These are phyloP conservation scores for Parauchenoglanis ngamensis DNA, from an alignment of 2,797 vertebrate species.

Conservation along the genomic window DNA sequence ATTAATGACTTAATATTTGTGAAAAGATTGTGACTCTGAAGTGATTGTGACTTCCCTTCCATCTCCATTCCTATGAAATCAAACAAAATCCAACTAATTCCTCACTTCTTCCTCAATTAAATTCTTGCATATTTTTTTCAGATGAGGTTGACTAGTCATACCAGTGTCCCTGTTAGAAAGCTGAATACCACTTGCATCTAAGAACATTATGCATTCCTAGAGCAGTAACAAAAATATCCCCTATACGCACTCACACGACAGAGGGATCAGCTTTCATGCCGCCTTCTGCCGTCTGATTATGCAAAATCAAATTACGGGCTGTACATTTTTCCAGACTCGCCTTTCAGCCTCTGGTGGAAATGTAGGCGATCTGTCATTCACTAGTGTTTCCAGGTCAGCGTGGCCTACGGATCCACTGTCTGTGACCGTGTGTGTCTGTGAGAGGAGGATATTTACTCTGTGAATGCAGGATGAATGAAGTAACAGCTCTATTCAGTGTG, in stretches of 20 bases:
- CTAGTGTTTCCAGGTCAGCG: slow-evolving; percentile 51
- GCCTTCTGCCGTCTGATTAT: slow-evolving; percentile 50
- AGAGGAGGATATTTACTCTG: slow-evolving; percentile 55
- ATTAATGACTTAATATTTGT: background rate
- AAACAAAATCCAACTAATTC: background rate
- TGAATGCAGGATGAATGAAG: slow-evolving; percentile 54
- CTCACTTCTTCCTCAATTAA: too few species aligned
- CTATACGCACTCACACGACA: background rate
- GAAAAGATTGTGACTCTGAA: background rate
- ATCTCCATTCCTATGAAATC: background rate
- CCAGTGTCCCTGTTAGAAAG: background rate
- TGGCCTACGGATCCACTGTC: slow-evolving; percentile 24
- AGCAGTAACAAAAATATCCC: background rate
- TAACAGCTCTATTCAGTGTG: slow-evolving; percentile 61
- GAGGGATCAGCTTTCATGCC: slow-evolving; percentile 49
- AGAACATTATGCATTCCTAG: slow-evolving; percentile 9
- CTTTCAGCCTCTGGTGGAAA: slow-evolving; percentile 41
- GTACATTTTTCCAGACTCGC: slow-evolving; percentile 39
- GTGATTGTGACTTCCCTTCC: background rate
- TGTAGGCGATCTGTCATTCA: slow-evolving; percentile 47
- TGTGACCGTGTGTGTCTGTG: slow-evolving; percentile 29
- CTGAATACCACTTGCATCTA: background rate
- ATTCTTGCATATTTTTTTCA: background rate
- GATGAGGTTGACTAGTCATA: background rate
- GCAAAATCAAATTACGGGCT: slow-evolving; percentile 54